Evolutionary conservation across 2,797 vertebrate species (phyloP).

Genomic region (Chrosomus eos): DNA sequence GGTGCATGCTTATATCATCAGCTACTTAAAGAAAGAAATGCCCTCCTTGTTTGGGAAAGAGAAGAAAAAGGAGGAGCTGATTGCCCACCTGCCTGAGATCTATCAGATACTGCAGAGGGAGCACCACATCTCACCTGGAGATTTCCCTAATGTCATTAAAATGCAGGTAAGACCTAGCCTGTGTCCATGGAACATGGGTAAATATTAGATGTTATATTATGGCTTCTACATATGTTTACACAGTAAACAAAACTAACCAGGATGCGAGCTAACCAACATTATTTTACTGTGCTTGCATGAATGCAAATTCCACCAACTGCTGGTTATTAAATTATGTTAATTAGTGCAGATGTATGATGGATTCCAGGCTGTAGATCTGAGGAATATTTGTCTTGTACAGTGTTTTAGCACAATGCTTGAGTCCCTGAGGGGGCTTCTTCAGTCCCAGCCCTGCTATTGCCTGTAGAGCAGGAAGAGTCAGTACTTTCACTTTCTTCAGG

Average conservation of each 20-base stretch:
- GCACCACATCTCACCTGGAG: conserved; percentile 94
- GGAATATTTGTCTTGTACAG: background rate
- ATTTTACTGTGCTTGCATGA: background rate
- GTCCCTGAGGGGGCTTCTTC: conserved; percentile 13
- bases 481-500: conserved; percentile 15
- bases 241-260: conserved; percentile 7
- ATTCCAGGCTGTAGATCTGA: background rate
- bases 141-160: conserved; percentile 93
- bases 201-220: conserved; percentile 11
- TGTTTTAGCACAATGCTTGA: conserved; percentile 27
- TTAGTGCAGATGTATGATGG: background rate
- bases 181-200: background rate
- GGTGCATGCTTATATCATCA: conserved; percentile 98
- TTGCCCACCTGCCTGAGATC: conserved; percentile 89
- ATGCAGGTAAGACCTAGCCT: conserved; percentile 85
- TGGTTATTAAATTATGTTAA: background rate
- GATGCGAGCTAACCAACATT: background rate
- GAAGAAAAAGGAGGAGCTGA: conserved; percentile 94
- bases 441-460: conserved; percentile 24
- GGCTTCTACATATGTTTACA: background rate
- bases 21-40: conserved; percentile 97
- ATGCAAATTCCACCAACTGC: background rate
- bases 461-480: background rate
- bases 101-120: conserved; percentile 90
- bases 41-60: conserved; percentile 94